Evolutionary conservation across 2,888 invertebrate species (phyloP).

Genomic region (Ichneumoninae sp.): DNA sequence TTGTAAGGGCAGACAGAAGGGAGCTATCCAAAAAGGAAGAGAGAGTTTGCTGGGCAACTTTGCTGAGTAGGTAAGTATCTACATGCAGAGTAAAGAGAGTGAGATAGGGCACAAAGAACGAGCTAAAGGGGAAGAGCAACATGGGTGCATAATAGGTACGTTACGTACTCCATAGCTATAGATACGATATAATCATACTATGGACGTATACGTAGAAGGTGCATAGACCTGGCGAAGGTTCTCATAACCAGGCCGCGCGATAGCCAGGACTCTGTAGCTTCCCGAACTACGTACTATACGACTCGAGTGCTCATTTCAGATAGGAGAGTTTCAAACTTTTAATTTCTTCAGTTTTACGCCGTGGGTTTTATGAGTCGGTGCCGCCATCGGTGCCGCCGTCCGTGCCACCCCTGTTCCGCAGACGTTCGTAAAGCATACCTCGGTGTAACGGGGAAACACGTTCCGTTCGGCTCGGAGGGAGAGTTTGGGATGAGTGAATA

Average conservation of each 20-base stretch:
- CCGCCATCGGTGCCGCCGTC: slow-evolving; percentile 9
- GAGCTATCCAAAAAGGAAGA: slow-evolving; percentile 4
- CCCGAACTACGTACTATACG: slow-evolving; percentile 55
- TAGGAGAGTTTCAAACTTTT: slow-evolving; percentile 78
- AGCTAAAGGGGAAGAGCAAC: slow-evolving; percentile 26
- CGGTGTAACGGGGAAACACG: slow-evolving; percentile 47
- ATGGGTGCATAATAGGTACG: slow-evolving; percentile 31
- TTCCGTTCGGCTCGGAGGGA: slow-evolving; percentile 31
- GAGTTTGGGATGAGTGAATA: slow-evolving; percentile 47
- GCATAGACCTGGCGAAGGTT: slow-evolving; percentile 42
- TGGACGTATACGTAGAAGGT: slow-evolving; percentile 10
- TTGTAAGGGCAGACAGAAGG: slow-evolving; percentile 12
- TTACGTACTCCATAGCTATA: slow-evolving; percentile 27
- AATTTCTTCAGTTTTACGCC: slow-evolving; percentile 79
- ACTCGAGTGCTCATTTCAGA: slow-evolving; percentile 77
- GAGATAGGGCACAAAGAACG: slow-evolving; percentile 28
- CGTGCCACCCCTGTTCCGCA: slow-evolving; percentile 20
- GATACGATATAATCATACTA: slow-evolving; percentile 4
- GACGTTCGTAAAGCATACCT: slow-evolving; percentile 30
- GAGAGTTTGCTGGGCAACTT: slow-evolving; percentile 13
- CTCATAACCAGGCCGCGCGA: slow-evolving; percentile 49
- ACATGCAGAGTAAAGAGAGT: slow-evolving; percentile 3
- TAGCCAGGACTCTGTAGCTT: slow-evolving; percentile 25
- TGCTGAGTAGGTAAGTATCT: slow-evolving; percentile 7
- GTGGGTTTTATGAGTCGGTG: slow-evolving; percentile 74